Base-by-base conservation (phyloP, 2,797 vertebrate genomes). In the Esox lucius region DNA sequence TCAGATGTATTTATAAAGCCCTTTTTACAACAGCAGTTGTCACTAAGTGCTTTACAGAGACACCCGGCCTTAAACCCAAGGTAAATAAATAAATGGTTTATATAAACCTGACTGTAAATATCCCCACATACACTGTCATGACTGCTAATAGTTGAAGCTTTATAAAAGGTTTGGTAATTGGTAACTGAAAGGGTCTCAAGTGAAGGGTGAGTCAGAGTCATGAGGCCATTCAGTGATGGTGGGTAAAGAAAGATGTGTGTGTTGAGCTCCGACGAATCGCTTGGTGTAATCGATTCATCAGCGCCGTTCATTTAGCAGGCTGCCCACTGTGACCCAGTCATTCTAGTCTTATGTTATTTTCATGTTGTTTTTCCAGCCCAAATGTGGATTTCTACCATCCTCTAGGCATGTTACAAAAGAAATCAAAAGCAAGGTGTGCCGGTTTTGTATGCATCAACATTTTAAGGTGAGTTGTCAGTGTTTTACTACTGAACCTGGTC, bases 371-470 rank as follows among this genome's bases (percentile, higher is more conserved):
- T 91, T 69, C 86, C 86, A 99, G 98, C 97, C 97, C 48, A 99
- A 99, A 86, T 99, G 98, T 90, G 98, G 98, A 39, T 99, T 99
- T 91, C 91, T 99, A 81, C 98, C 98, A 17, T 95, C 94, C 76
- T 96, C 96, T 42, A 94, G 94, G 85, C 94, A 95, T 6, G 92
- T 98, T 79, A 95, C 95, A 7, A 96, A 97, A 81, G 98, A 98
- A 84, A 91, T 97, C 84, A 99, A 99, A 88, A 94, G 93, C 81
- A 96, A 93, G 88, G 95, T 98, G 83, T 99, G 98, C 83, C 95
- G 98, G 59, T 98, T 97, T 90, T 99, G 98, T 87, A 98, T 98
- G 97, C 96, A 98, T 90, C 98, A 99, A 87, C 97, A 97, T 90
- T 95, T 97, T 83, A 99, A 99, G 97, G 98, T 97, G 90, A 91